phyloP scores from a whole-genome alignment of 2,888 invertebrate genomes.

The Suillia variegata region DNA sequence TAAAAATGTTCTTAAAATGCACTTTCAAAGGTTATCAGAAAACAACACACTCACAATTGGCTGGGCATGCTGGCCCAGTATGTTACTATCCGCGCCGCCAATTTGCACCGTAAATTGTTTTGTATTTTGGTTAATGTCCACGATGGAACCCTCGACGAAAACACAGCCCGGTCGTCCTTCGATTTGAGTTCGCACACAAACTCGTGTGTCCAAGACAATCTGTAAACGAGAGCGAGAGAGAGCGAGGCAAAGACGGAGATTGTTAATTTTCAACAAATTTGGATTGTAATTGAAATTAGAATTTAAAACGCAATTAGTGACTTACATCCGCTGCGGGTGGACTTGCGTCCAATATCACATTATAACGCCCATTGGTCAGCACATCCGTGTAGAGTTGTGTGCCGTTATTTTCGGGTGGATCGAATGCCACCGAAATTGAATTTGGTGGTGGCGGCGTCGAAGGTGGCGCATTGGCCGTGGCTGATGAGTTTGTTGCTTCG shows the following conservation, averaged over 20 bases:
- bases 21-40: too few species aligned
- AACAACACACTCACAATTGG: not conserved
- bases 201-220: slow-evolving; percentile 77
- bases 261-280: slow-evolving; percentile 14
- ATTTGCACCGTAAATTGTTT: slow-evolving; percentile 73
- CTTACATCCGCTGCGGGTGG: slow-evolving; percentile 81
- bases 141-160: slow-evolving; percentile 85
- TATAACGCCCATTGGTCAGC: slow-evolving; percentile 78
- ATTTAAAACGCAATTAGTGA: slow-evolving; percentile 7
- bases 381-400: slow-evolving; percentile 77
- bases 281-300: slow-evolving; percentile 10
- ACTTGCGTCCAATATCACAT: slow-evolving; percentile 91
- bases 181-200: slow-evolving; percentile 75
- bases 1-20: slow-evolving; percentile 30
- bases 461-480: slow-evolving; percentile 23
- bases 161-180: slow-evolving; percentile 72
- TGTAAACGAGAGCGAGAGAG: slow-evolving; percentile 56
- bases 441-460: slow-evolving; percentile 61
- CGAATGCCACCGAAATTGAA: slow-evolving; percentile 81
- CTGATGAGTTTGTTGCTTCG: too few species aligned
- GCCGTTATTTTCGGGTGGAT: slow-evolving; percentile 72
- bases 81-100: not conserved
- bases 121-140: slow-evolving; percentile 70
- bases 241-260: too few species aligned
- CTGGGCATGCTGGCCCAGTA: too few species aligned